These are phyloP conservation scores for Sisor rabdophorus DNA, from an alignment of 2,113 vertebrate genomes.

Conservation along the genomic window DNA sequence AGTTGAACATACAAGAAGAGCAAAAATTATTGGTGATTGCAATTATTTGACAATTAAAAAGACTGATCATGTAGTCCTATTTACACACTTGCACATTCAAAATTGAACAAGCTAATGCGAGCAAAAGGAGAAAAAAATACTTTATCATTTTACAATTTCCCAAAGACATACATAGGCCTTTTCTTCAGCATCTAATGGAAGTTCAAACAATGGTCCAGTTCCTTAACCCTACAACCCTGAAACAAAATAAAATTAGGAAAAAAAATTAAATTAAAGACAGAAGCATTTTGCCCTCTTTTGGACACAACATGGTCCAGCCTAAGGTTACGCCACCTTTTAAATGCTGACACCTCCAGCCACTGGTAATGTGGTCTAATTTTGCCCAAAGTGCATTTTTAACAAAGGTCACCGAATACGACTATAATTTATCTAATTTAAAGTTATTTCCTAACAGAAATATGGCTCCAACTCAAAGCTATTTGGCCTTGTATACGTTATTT, in stretches of 20 bases:
- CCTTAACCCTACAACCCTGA: constrained; percentile 52
- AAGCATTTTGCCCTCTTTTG: background rate
- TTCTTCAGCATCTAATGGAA: constrained; percentile 60
- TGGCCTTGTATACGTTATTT: background rate
- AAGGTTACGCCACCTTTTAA: constrained; percentile 28
- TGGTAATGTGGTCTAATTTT: constrained; percentile 21
- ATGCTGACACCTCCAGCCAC: constrained; percentile 19
- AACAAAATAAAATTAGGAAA: constrained; percentile 45
- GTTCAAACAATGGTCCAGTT: constrained; percentile 83
- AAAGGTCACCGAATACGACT: background rate
- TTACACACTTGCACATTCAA: constrained; percentile 78
- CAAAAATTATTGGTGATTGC: constrained; percentile 75
- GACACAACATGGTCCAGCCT: constrained; percentile 18
- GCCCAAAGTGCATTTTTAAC: background rate
- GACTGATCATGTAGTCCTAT: constrained; percentile 68
- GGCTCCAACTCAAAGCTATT: background rate
- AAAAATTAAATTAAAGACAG: background rate
- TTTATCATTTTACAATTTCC: constrained; percentile 53
- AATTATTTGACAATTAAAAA: constrained; percentile 77
- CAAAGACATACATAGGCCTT: constrained; percentile 32
- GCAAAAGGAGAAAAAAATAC: constrained; percentile 55
- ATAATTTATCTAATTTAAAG: background rate
- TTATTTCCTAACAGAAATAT: background rate
- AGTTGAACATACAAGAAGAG: constrained; percentile 7
- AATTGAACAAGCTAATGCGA: constrained; percentile 68